Percentiles rank a stretch among this genome's conserved stretches.
These are phyloP conservation scores for Xyrichtys novacula DNA, from an alignment of 2,797 vertebrate species.

Conservation along the genomic window DNA sequence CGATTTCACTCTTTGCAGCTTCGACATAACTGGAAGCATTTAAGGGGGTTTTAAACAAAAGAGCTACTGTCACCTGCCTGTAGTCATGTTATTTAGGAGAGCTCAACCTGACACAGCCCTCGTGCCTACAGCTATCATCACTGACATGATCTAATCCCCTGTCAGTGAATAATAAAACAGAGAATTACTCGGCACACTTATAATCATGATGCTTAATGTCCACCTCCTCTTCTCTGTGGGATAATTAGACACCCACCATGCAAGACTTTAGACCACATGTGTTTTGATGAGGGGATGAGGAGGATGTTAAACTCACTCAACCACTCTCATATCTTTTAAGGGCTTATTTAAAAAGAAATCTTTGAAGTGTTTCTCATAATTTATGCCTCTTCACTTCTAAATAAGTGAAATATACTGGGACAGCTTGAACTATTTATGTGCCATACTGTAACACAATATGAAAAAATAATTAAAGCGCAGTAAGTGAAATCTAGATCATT, in stretches of 20 bases:
- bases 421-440: constrained; percentile 1
- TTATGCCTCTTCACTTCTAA: neutral
- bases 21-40: neutral
- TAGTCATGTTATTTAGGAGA: neutral
- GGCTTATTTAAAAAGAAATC: constrained; percentile 27
- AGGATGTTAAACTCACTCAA: constrained; percentile 8
- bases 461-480: neutral
- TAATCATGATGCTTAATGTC: constrained; percentile 43
- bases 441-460: constrained; percentile 2
- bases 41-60: too few relatives aligned
- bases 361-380: neutral
- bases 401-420: neutral
- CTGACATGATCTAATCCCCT: constrained; percentile 25
- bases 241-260: constrained; percentile 53
- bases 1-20: neutral
- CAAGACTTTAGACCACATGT: constrained; percentile 35
- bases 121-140: constrained; percentile 36
- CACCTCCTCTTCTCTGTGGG: constrained; percentile 37
- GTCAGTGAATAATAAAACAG: constrained; percentile 29
- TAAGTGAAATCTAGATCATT: constrained; percentile 2
- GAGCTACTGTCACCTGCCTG: neutral
- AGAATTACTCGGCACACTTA: constrained; percentile 36
- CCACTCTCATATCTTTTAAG: neutral
- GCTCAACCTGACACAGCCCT: constrained; percentile 25
- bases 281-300: constrained; percentile 38